These are phyloP conservation scores for Leucoraja ocellata DNA, from an alignment of 2,797 vertebrate species.

Conservation along the genomic window DNA sequence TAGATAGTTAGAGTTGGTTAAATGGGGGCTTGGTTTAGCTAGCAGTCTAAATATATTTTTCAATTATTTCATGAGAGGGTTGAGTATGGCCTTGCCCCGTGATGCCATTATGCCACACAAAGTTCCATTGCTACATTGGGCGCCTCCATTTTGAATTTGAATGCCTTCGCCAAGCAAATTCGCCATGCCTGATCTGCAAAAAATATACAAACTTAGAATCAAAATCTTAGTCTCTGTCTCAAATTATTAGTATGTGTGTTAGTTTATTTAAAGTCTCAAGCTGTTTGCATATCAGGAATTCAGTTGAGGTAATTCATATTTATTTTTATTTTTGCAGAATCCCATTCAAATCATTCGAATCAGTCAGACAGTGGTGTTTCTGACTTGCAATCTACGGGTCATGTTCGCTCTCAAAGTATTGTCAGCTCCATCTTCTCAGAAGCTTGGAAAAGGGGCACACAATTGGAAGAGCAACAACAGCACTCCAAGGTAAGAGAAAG, in stretches of 20 bases:
- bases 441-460: slow-evolving; percentile 95
- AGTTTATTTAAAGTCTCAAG: not conserved
- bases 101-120: too few species aligned
- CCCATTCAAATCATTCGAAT: slow-evolving; percentile 83
- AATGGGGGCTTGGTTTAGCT: too few species aligned
- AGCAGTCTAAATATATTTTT: too few species aligned
- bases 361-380: slow-evolving; percentile 89
- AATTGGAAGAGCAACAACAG: slow-evolving; percentile 72
- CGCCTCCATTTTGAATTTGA: too few species aligned
- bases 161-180: too few species aligned
- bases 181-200: too few species aligned
- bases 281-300: not conserved
- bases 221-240: not conserved
- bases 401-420: slow-evolving; percentile 85
- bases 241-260: not conserved
- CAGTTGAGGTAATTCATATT: not conserved
- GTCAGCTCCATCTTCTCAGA: slow-evolving; percentile 97
- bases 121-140: too few species aligned
- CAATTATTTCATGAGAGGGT: too few species aligned
- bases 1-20: too few species aligned
- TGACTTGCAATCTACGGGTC: slow-evolving; percentile 78
- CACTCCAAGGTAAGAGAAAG: slow-evolving; percentile 28
- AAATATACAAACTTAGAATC: too few species aligned
- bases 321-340: slow-evolving; percentile 51
- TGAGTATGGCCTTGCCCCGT: too few species aligned